Conservation (phyloP, 2,113 vertebrate genomes). For the Triplophysa rosa region DNA sequence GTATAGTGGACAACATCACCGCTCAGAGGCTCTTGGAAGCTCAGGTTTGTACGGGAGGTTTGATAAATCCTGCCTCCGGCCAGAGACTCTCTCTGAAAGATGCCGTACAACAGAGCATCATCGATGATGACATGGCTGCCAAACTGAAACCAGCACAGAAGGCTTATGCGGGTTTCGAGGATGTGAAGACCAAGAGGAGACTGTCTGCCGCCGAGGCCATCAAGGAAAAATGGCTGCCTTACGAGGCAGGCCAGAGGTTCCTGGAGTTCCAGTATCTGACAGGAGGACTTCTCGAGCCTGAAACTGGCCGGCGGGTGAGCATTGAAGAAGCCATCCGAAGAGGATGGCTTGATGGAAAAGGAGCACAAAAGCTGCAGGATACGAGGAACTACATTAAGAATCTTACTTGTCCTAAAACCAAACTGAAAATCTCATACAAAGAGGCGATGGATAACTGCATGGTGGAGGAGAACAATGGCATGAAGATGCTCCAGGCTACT, state of each 20-base stretch:
- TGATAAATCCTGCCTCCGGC: constrained; percentile 87
- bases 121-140: constrained; percentile 87
- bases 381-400: constrained; percentile 83
- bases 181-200: constrained; percentile 87
- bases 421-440: constrained; percentile 97
- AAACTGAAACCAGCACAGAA: constrained; percentile 94
- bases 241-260: constrained; percentile 95
- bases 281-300: constrained; percentile 90
- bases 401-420: constrained; percentile 97
- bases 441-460: constrained; percentile 93
- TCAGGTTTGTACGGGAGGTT: constrained; percentile 91
- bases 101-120: constrained; percentile 80
- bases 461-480: constrained; percentile 91
- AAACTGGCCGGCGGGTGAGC: constrained; percentile 77
- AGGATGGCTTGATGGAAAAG: constrained; percentile 85
- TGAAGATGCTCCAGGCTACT: constrained; percentile 92
- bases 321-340: constrained; percentile 90
- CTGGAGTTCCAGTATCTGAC: constrained; percentile 95
- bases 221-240: constrained; percentile 93
- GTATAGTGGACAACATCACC: constrained; percentile 91
- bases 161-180: constrained; percentile 90
- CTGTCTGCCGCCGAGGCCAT: constrained; percentile 95
- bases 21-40: constrained; percentile 93
- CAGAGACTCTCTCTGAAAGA: constrained; percentile 87
- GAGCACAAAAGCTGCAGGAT: constrained; percentile 90